Evolutionary conservation across 2,113 vertebrate genomes (phyloP).

Genomic region (Lagenorhynchus albirostris): DNA sequence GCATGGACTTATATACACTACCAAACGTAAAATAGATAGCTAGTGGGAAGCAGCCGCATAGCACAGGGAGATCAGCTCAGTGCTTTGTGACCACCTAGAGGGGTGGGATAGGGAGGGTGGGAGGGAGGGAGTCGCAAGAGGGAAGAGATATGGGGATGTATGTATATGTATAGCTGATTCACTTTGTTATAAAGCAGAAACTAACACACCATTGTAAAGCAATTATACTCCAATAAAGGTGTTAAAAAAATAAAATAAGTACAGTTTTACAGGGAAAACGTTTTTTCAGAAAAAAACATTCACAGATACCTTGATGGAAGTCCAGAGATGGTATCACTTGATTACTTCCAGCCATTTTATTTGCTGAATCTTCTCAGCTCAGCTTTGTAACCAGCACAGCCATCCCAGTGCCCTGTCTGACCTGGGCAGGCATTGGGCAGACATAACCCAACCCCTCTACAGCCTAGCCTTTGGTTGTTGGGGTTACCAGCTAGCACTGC

Average conservation of each 20-base stretch:
- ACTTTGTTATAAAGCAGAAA: no score
- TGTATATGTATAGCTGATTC: no score
- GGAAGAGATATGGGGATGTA: no score
- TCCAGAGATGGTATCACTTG: not conserved
- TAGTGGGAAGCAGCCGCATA: no score
- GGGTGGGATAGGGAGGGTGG: no score
- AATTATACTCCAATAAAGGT: no score
- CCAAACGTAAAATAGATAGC: no score
- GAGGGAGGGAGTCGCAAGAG: no score
- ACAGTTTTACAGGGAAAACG: not conserved
- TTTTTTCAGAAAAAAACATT: not conserved
- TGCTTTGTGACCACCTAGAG: no score
- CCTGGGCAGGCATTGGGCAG: not conserved
- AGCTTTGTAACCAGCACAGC: not conserved
- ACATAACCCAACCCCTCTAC: not conserved
- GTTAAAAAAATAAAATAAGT: not conserved
- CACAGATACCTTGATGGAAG: not conserved
- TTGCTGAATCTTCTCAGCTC: not conserved
- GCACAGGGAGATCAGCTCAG: no score
- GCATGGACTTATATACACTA: no score
- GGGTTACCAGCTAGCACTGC: not conserved
- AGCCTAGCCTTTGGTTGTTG: not conserved
- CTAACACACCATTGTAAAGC: no score
- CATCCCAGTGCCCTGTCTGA: not conserved
- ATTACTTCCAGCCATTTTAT: not conserved